Conservation (phyloP, 2,113 vertebrate genomes). For the Herpetotheres cachinnans region DNA sequence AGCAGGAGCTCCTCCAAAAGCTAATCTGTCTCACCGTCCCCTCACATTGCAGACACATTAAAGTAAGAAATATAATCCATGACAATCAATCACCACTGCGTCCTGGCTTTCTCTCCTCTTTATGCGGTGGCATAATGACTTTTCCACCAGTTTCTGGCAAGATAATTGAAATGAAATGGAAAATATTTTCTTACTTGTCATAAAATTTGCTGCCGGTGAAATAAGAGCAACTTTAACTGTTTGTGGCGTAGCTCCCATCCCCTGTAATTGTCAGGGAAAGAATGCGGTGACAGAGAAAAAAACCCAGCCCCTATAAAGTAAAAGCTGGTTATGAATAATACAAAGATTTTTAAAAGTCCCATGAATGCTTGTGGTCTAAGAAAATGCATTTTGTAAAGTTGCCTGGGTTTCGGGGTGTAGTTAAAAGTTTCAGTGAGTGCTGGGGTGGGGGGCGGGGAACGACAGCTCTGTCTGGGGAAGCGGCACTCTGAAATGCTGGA, state of each 20-base stretch:
- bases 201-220: conserved; percentile 62
- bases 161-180: conserved; percentile 77
- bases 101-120: conserved; percentile 65
- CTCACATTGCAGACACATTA: conserved; percentile 60
- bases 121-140: conserved; percentile 67
- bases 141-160: conserved; percentile 73
- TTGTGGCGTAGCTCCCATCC: conserved; percentile 18
- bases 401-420: neutral
- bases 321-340: conserved; percentile 49
- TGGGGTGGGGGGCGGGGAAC: neutral
- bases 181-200: conserved; percentile 70
- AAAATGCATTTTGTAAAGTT: neutral
- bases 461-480: neutral
- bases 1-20: conserved; percentile 36
- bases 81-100: conserved; percentile 57
- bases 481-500: neutral
- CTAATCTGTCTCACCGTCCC: conserved; percentile 12
- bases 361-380: neutral
- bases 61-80: conserved; percentile 64
- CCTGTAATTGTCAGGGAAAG: conserved; percentile 44
- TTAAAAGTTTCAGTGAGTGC: neutral
- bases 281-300: conserved; percentile 20
- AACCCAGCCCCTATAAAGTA: neutral
- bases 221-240: conserved; percentile 63
- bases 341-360: conserved; percentile 20